These are phyloP conservation scores for Protaetia brevitarsis DNA, from an alignment of 1,140 invertebrate species.

Conservation along the genomic window DNA sequence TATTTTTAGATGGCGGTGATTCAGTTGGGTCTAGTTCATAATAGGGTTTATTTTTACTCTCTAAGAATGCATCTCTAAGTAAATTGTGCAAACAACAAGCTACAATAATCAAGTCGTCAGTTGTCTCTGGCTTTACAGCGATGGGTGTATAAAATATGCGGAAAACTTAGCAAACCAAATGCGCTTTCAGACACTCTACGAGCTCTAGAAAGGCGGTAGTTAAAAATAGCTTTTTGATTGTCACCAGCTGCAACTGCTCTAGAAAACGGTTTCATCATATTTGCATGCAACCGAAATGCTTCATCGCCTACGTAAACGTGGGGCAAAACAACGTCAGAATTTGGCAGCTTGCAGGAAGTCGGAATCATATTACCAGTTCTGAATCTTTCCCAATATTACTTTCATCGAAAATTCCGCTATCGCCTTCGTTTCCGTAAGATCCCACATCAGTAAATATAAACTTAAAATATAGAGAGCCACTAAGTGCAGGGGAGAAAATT, in stretches of 20 bases:
- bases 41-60: conserved; percentile 20
- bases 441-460: conserved; percentile 51
- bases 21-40: conserved; percentile 19
- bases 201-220: conserved; percentile 28
- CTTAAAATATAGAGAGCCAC: conserved; percentile 45
- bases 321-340: conserved; percentile 28
- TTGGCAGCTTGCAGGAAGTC: background rate
- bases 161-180: conserved; percentile 26
- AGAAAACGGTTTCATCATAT: conserved; percentile 37
- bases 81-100: conserved; percentile 27
- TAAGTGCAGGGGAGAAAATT: conserved; percentile 40
- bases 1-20: conserved; percentile 17
- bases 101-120: conserved; percentile 20
- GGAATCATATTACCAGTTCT: background rate
- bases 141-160: conserved; percentile 29
- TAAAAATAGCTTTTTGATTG: conserved; percentile 27
- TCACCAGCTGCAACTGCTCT: conserved; percentile 17
- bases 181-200: conserved; percentile 27
- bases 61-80: conserved; percentile 23
- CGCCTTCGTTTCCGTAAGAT: conserved; percentile 46
- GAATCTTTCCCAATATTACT: conserved; percentile 7
- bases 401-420: conserved; percentile 40
- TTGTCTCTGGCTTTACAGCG: conserved; percentile 21
- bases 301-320: conserved; percentile 38
- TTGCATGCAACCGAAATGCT: conserved; percentile 35